phyloP scores from a whole-genome alignment of 2,113 vertebrate genomes.

The Ceratotherium simum region DNA sequence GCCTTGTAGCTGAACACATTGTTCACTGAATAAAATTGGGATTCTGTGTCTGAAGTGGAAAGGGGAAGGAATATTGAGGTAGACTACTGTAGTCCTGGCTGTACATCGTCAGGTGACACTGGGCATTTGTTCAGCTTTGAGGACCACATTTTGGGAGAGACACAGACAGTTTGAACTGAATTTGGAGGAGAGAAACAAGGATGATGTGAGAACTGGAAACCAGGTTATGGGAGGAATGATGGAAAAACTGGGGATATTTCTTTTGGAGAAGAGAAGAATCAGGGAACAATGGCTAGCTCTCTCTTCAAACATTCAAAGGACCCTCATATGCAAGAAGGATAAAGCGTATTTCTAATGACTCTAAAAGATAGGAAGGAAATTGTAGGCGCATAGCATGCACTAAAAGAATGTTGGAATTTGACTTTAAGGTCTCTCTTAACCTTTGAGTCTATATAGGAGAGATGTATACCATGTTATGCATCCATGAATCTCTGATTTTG shows the following conservation, averaged over 20 bases:
- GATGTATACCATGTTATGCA: not conserved
- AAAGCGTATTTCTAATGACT: not conserved
- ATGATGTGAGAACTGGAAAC: not conserved
- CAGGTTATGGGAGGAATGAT: not conserved
- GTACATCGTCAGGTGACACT: not conserved
- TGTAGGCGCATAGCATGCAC: not conserved
- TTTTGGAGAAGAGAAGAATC: not conserved
- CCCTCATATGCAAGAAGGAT: not conserved
- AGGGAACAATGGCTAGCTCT: not conserved
- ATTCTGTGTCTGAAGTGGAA: not conserved
- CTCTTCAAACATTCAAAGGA: not conserved
- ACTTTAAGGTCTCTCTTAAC: not conserved
- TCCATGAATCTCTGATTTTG: constrained; percentile 3
- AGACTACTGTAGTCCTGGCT: not conserved
- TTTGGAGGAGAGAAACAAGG: not conserved
- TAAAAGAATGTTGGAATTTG: not conserved
- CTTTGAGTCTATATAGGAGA: not conserved
- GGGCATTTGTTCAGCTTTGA: not conserved
- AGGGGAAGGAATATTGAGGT: not conserved
- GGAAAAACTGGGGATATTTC: not conserved
- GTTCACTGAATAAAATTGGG: not conserved
- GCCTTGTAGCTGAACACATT: not conserved
- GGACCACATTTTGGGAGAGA: not conserved
- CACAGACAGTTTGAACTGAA: not conserved
- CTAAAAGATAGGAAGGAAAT: not conserved